Evolutionary conservation across 2,113 vertebrate species (phyloP).

Genomic region (Nothoprocta pentlandii): DNA sequence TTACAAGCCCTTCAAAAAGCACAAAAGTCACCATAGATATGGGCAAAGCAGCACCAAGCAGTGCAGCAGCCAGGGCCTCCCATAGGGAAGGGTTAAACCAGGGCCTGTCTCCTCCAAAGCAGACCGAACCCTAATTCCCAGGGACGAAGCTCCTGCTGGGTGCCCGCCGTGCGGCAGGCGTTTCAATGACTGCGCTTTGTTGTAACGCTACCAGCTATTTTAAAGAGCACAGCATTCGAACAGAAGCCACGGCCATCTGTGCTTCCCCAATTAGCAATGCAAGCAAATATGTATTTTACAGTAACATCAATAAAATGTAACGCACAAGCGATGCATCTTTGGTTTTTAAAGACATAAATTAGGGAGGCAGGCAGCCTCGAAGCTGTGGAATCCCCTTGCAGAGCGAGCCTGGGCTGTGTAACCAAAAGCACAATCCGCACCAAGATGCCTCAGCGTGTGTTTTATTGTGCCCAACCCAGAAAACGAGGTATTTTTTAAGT

Average conservation of each 20-base stretch:
- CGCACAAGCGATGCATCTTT: background rate
- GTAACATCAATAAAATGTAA: constrained; percentile 75
- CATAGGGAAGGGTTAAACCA: background rate
- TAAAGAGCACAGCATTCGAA: constrained; percentile 50
- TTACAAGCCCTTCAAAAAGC: background rate
- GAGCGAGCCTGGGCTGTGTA: background rate
- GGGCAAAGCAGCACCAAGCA: too few relatives aligned
- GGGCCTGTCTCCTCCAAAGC: background rate
- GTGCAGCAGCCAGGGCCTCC: background rate
- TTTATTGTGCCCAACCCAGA: background rate
- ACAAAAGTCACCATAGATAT: background rate
- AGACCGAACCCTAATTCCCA: background rate
- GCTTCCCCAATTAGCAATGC: constrained; percentile 77
- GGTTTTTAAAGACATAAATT: constrained; percentile 41
- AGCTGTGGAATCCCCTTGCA: constrained; percentile 48
- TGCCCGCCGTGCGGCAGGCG: background rate
- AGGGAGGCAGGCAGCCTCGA: constrained; percentile 37
- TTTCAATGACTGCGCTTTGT: constrained; percentile 65
- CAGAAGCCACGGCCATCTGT: constrained; percentile 76
- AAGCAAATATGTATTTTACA: constrained; percentile 79
- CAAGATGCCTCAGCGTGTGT: background rate
- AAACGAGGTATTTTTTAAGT: background rate
- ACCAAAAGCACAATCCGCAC: constrained; percentile 31
- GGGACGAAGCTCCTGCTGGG: background rate
- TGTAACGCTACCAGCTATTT: constrained; percentile 67